Conservation (phyloP, 2,888 invertebrate species). For the Amphipoea lucens region DNA sequence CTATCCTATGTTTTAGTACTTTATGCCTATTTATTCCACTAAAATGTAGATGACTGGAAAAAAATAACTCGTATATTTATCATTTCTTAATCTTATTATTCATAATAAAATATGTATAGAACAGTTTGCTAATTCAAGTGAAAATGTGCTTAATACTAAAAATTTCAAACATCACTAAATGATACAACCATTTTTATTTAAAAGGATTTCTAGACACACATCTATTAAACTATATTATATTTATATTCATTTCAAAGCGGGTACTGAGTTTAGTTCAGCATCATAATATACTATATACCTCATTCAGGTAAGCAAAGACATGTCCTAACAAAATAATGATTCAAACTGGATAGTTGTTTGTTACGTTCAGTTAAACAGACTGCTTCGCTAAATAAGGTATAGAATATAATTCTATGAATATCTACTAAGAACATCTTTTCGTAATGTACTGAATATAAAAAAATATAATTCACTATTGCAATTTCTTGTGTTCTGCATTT, state of each 20-base stretch:
- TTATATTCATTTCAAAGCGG: conserved; percentile 78
- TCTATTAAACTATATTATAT: conserved; percentile 77
- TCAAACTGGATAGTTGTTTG: conserved; percentile 10
- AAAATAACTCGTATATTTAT: conserved; percentile 71
- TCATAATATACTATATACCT: conserved; percentile 73
- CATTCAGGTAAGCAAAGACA: conserved; percentile 29
- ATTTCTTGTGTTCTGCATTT: conserved; percentile 85
- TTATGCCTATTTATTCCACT: conserved; percentile 78
- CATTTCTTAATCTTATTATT: conserved; percentile 69
- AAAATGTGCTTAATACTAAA: conserved; percentile 78
- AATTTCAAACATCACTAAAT: conserved; percentile 78
- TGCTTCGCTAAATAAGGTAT: conserved; percentile 53
- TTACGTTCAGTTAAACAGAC: conserved; percentile 12
- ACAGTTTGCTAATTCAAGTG: conserved; percentile 68
- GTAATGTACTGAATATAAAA: conserved; percentile 84
- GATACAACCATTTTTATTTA: conserved; percentile 80
- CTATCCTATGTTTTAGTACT: conserved; percentile 81
- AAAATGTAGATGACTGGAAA: conserved; percentile 78
- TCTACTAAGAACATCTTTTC: conserved; percentile 70
- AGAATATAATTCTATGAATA: conserved; percentile 71
- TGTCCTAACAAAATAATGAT: conserved; percentile 16
- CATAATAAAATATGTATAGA: conserved; percentile 57
- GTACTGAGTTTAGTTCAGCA: conserved; percentile 75
- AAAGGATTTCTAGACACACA: conserved; percentile 81
- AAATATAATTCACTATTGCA: conserved; percentile 89